Evolutionary conservation across 1,140 invertebrate genomes (phyloP).

Genomic region (Temnothorax nylanderi): DNA sequence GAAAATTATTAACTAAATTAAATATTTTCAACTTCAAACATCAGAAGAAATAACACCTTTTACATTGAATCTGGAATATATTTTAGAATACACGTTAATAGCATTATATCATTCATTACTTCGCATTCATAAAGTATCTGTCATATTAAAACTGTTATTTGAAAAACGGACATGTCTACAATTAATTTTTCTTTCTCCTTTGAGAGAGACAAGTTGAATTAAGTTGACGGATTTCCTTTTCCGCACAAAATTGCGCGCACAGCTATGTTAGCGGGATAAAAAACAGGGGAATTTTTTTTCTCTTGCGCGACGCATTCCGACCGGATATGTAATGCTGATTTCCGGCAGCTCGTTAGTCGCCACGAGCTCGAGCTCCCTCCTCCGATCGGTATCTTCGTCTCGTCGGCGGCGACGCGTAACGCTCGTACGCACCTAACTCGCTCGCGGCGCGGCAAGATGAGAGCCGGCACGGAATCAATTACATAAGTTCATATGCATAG

Average conservation of each 20-base stretch:
- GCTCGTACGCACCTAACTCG: conserved; percentile 35
- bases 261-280: neutral
- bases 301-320: neutral
- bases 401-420: conserved; percentile 41
- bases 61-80: neutral
- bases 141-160: neutral
- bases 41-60: neutral
- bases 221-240: conserved; percentile 7
- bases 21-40: conserved; percentile 4
- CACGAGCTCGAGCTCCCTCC: neutral
- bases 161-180: neutral
- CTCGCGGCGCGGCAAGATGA: conserved; percentile 24
- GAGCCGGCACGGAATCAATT: conserved; percentile 41
- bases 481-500: conserved; percentile 31
- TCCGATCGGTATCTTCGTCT: conserved; percentile 48
- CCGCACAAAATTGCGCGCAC: neutral
- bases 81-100: neutral
- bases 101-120: neutral
- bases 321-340: conserved; percentile 36
- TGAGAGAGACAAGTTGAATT: neutral
- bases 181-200: neutral
- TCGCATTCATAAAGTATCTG: neutral
- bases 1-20: neutral
- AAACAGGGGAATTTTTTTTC: neutral
- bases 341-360: conserved; percentile 57